Conservation (phyloP, 1,140 invertebrate species). For the Trichogramma pretiosum region DNA sequence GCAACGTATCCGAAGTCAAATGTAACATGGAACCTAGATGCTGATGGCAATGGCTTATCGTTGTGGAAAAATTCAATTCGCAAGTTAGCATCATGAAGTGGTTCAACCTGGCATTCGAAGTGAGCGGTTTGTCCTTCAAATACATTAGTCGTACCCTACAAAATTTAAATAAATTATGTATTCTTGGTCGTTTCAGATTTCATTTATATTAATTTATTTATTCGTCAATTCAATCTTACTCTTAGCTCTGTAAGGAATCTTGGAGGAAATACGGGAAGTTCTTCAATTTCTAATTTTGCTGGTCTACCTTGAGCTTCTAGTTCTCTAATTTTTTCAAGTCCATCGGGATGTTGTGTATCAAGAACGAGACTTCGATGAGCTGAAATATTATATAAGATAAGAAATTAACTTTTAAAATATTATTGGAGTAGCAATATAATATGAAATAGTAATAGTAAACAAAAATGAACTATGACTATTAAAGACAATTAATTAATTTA, state of each 20-base stretch:
- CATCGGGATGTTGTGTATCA: constrained; percentile 88
- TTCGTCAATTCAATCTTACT: constrained; percentile 30
- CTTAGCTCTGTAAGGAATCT: constrained; percentile 70
- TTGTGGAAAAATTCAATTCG: constrained; percentile 87
- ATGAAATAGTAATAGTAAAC: too few species aligned
- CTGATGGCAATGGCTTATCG: constrained; percentile 76
- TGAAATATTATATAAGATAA: constrained; percentile 34
- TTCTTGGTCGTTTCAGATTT: background rate
- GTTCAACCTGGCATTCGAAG: constrained; percentile 86
- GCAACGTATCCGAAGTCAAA: constrained; percentile 94
- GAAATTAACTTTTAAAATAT: background rate
- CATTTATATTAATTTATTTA: constrained; percentile 2
- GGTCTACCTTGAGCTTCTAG: constrained; percentile 75
- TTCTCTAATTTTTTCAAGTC: constrained; percentile 82
- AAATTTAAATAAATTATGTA: constrained; percentile 9
- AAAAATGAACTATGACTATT: too few species aligned
- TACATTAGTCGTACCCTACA: constrained; percentile 71
- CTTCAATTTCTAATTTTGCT: constrained; percentile 69
- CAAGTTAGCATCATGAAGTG: constrained; percentile 82
- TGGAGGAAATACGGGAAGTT: constrained; percentile 67
- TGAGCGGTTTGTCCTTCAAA: constrained; percentile 80
- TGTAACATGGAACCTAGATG: constrained; percentile 82
- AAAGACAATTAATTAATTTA: background rate
- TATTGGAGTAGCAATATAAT: too few species aligned
- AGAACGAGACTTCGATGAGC: constrained; percentile 74